A percentile compares a stretch with the other conserved stretches of the same genome.
Evolutionary conservation across 2,113 vertebrate species (phyloP).

Genomic region (Hypomesus transpacificus): DNA sequence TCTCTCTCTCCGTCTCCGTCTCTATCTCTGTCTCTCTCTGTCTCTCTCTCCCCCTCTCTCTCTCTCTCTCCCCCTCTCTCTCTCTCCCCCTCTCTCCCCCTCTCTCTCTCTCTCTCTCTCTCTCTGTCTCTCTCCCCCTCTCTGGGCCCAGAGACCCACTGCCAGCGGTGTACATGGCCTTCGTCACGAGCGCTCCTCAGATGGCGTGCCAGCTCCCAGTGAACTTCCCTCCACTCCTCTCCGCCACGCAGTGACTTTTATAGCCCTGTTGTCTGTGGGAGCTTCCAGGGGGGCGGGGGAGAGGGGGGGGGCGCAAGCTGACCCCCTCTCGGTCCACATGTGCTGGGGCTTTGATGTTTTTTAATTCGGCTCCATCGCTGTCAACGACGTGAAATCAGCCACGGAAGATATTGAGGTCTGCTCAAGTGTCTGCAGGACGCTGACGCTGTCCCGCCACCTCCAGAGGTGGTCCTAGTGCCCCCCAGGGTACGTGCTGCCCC

Average conservation of each 20-base stretch:
- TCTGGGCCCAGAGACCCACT: constrained; percentile 33
- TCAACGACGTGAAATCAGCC: constrained; percentile 46
- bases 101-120: constrained; percentile 9
- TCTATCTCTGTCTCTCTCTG: too few species aligned
- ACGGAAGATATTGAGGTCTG: too few species aligned
- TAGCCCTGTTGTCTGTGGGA: constrained; percentile 23
- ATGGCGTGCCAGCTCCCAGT: constrained; percentile 54
- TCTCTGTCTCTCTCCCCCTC: constrained; percentile 13
- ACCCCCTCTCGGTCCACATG: constrained; percentile 42
- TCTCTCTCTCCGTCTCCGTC: not conserved
- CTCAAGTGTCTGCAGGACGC: constrained; percentile 25
- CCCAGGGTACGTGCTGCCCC: not conserved
- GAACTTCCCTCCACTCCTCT: constrained; percentile 30
- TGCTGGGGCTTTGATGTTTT: constrained; percentile 52
- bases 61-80: not conserved
- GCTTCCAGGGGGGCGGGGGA: constrained; percentile 26
- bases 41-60: constrained; percentile 20
- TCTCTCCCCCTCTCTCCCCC: not conserved
- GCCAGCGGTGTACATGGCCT: constrained; percentile 49
- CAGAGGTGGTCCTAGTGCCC: constrained; percentile 33
- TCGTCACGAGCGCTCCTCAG: constrained; percentile 37
- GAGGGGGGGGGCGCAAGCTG: constrained; percentile 28
- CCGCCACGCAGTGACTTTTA: constrained; percentile 21
- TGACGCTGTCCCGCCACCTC: constrained; percentile 27
- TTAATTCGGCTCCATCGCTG: constrained; percentile 41